Evolutionary conservation across 2,797 vertebrate species (phyloP), one percentile per base, ranked within the genome.

Genomic region (Lutjanus campechanus): DNA sequence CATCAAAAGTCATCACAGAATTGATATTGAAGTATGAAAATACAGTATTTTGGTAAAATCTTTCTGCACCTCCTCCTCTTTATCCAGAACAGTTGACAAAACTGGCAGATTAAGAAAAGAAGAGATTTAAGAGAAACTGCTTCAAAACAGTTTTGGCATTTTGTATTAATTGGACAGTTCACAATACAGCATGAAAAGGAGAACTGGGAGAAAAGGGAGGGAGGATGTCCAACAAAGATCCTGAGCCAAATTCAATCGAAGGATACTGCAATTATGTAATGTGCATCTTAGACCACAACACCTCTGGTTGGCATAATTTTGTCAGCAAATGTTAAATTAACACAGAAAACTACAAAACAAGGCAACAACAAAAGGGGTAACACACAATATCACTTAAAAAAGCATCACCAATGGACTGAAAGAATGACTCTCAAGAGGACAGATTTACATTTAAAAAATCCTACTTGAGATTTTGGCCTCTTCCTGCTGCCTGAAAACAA

Each of bases 401-500:
- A n/a, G n/a, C 58, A n/a, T 19, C 11, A 10, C 36, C 58, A 11
- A 36, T 55, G 5, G 12, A 55, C 22, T 25, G 22, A 19, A 2
- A 10, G 59, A 29, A 25, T 8, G 22, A 29, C 8, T 29, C 54
- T 15, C 13, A 17, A 17, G 20, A 55, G 51, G 51, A 58, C 17
- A 3, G 59, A 43, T 43, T 43, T 43, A 41, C 17, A 41, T 1
- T 19, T 8, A 19, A 25, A 8, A 12, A 7, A 12, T 8, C 7
- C 20, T 11, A 5, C 22, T n/a, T 20, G 4, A 66, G 29, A 51
- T 53, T 29, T 9, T 6, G 3, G 53, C 49, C 17, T 7, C 17
- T 15, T 49, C 47, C 8, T 71, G 62, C 25, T 13, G 54, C 56
- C 47, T 75, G 53, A 59, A 20, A 58, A 60, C 47, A 65, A 73